Percentiles rank a stretch among this genome's conserved stretches.
phyloP scores from a whole-genome alignment of 2,888 invertebrate genomes.

The Caenorhabditis zanzibari region DNA sequence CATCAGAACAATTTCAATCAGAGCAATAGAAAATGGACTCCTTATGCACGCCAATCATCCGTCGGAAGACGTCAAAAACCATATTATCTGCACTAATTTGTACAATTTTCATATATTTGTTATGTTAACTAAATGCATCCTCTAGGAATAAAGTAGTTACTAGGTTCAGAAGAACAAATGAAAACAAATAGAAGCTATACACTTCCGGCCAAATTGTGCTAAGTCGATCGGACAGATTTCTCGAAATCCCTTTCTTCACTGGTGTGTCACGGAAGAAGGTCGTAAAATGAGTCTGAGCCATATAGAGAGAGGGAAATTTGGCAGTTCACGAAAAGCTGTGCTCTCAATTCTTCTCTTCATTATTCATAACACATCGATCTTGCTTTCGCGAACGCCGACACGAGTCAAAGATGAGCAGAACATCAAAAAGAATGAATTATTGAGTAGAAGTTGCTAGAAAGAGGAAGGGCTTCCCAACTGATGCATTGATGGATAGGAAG shows the following conservation, averaged over 20 bases:
- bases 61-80: no score
- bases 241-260: constrained; percentile 29
- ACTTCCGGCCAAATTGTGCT: constrained; percentile 56
- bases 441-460: constrained; percentile 33
- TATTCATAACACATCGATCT: constrained; percentile 64
- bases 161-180: background rate
- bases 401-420: constrained; percentile 9
- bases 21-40: no score
- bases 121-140: background rate
- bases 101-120: no score
- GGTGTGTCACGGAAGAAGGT: constrained; percentile 59
- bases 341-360: constrained; percentile 25
- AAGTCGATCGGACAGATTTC: constrained; percentile 60
- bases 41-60: no score
- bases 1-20: no score
- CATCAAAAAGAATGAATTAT: constrained; percentile 62
- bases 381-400: constrained; percentile 24
- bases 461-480: constrained; percentile 24
- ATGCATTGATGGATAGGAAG: constrained; percentile 28
- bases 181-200: constrained; percentile 29
- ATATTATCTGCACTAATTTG: no score
- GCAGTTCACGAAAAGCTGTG: constrained; percentile 24
- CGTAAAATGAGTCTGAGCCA: constrained; percentile 42
- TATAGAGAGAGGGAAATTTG: constrained; percentile 38
- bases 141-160: background rate